Base-by-base conservation (phyloP, 2,888 invertebrate genomes). In the Molorchus minor region DNA sequence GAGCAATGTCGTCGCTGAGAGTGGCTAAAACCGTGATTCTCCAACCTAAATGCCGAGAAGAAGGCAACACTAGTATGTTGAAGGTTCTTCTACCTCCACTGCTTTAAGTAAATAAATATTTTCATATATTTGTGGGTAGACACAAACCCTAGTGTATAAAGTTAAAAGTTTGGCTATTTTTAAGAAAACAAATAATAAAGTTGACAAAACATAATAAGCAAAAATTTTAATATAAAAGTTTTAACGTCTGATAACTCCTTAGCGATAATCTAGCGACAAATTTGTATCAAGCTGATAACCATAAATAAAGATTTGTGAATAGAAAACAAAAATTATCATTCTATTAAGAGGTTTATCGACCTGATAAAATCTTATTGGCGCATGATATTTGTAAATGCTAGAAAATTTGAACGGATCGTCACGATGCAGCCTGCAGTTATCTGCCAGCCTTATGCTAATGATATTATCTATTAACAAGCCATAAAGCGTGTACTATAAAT, bases 1-100 rank as follows among this genome's bases (percentile, higher is more conserved):
- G 20, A 47, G 36, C 47, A 47, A 47, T 36, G 47, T 47, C 47
- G 36, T 15, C 36, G 36, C 36, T 47, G 35, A 20, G 20, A 21
- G 15, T 10, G 19, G 43, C 20, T 33, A 47, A 47, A 47, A 35
- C 19, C 21, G 36, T 47, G 35, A 36, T 36, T 15, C 35, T 36
- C 19, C 36, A 47, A 33, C 33, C 17, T 12, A 46, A 16, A 12
- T 12, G 20, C 19, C 25, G 20, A 3, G 10, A 25, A 43, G 35
- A 12, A 35, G 15, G 21, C 35, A 47, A 36, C 19, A 35, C 46
- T 47, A 47, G 30, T 36, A 5, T 36, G 19, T 12, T 15, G 10
- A 8, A n/a, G 25, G 25, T 25, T 5, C 25, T 25, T 25, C 25
- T 25, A 25, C 8, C 5, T 25, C 5, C n/a, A 33, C 25, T 25